A percentile compares a stretch with the other conserved stretches of the same genome.
phyloP scores from a whole-genome alignment of 2,888 invertebrate species.

The Brenthis daphne region DNA sequence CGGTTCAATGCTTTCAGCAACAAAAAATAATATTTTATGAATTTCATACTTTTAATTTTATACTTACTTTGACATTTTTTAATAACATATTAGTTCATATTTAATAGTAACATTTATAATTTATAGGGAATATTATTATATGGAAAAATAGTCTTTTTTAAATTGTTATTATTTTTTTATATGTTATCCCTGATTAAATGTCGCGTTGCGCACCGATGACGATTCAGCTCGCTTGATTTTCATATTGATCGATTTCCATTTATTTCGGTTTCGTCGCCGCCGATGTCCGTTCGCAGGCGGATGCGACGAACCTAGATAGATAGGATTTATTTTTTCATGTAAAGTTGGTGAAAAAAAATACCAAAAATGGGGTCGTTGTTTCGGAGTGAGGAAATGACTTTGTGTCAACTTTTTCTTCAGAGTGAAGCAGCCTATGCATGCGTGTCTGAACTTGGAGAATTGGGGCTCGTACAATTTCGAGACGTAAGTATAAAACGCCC shows the following conservation, averaged over 20 bases:
- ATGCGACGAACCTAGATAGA: constrained; percentile 63
- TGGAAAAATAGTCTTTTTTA: no score
- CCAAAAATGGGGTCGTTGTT: constrained; percentile 93
- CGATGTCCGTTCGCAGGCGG: constrained; percentile 71
- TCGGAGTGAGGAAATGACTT: constrained; percentile 98
- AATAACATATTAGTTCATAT: no score
- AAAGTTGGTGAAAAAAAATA: constrained; percentile 61
- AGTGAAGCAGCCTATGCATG: constrained; percentile 99
- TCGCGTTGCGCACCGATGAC: constrained; percentile 56
- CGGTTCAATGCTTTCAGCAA: no score
- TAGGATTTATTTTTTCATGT: constrained; percentile 53
- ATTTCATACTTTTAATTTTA: no score
- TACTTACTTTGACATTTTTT: no score
- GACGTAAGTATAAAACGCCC: constrained; percentile 86
- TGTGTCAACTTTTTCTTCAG: constrained; percentile 98
- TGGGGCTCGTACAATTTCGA: constrained; percentile 98
- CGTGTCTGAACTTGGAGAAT: constrained; percentile 98
- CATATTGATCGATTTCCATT: constrained; percentile 66
- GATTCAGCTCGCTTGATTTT: constrained; percentile 46
- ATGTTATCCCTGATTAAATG: constrained; percentile 41
- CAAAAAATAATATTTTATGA: no score
- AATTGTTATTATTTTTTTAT: constrained; percentile 16
- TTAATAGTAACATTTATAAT: no score
- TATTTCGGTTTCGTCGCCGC: constrained; percentile 73
- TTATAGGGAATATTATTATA: no score